phyloP scores from a whole-genome alignment of 2,113 vertebrate species.

The Tor tambroides region DNA sequence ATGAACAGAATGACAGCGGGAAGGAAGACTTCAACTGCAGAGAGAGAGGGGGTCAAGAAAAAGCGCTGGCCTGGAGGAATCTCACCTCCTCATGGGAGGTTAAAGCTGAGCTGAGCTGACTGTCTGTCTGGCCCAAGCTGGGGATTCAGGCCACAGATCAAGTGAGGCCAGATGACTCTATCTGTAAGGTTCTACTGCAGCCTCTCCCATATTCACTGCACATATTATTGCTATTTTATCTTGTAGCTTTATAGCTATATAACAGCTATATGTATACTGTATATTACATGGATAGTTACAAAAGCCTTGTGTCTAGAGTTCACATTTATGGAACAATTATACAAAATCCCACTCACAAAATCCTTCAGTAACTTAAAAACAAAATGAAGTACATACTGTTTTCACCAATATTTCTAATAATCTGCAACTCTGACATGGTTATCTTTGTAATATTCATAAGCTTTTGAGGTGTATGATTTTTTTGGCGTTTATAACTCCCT shows the following conservation, averaged over 20 bases:
- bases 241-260: too few relatives aligned
- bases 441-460: neutral
- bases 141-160: slow-evolving; percentile 17
- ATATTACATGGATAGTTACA: neutral
- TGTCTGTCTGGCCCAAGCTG: slow-evolving; percentile 28
- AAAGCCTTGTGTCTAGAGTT: neutral
- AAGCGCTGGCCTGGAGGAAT: neutral
- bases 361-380: neutral
- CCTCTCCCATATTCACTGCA: neutral
- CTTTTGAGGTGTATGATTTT: neutral
- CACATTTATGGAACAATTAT: neutral
- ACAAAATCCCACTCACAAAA: neutral
- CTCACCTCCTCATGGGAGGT: slow-evolving; percentile 8
- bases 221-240: neutral
- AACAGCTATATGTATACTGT: too few relatives aligned
- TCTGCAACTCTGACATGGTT: neutral
- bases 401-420: neutral
- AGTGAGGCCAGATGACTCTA: neutral
- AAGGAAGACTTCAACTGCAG: neutral
- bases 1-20: slow-evolving; percentile 9
- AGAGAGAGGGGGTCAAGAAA: neutral
- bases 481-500: neutral
- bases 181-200: neutral
- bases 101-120: slow-evolving; percentile 39
- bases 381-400: neutral